Conservation (phyloP, 2,797 vertebrate genomes). For the Tamandua tetradactyla region DNA sequence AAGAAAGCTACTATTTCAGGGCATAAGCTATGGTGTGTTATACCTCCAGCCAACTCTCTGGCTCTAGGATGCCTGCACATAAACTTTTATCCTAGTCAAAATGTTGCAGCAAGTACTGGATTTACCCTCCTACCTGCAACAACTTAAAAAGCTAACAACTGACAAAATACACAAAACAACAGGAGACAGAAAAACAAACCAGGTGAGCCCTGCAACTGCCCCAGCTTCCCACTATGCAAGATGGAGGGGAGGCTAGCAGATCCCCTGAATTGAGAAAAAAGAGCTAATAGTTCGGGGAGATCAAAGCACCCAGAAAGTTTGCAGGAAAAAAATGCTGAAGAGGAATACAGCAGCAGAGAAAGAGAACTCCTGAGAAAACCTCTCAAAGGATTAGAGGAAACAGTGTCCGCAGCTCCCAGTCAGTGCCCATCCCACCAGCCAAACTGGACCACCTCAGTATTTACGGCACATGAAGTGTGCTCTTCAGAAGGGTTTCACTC, state of each 20-base stretch:
- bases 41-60: background rate
- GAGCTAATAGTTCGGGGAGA: too few species aligned
- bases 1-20: accelerated
- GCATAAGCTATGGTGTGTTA: accelerated
- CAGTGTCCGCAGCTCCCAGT: background rate
- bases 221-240: background rate
- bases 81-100: background rate
- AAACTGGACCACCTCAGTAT: background rate
- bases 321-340: too few species aligned
- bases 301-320: too few species aligned
- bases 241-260: too few species aligned
- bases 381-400: too few species aligned
- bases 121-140: background rate
- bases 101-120: too few species aligned
- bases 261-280: background rate
- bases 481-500: too few species aligned
- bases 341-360: too few species aligned
- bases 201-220: accelerated
- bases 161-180: background rate
- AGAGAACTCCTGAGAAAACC: too few species aligned
- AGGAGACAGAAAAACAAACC: background rate
- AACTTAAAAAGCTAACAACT: background rate
- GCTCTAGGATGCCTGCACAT: accelerated
- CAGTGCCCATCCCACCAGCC: background rate
- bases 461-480: accelerated